Evolutionary conservation across 2,113 vertebrate species (phyloP).

Genomic region (Dryoscopus gambensis): DNA sequence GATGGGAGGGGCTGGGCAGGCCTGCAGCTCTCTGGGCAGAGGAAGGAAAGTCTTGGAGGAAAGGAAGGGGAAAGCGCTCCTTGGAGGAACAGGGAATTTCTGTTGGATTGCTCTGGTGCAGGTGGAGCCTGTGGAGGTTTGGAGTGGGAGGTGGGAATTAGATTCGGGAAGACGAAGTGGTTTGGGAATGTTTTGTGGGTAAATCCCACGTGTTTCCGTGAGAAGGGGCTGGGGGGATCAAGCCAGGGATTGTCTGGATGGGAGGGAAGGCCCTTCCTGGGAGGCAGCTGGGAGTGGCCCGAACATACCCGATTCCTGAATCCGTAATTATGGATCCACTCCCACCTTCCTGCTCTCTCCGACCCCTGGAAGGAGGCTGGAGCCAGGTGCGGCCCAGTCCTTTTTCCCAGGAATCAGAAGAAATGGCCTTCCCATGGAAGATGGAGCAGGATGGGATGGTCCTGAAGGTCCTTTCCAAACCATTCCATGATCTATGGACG

Average conservation of each 20-base stretch:
- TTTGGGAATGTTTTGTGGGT: background rate
- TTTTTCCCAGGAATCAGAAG: background rate
- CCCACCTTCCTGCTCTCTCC: background rate
- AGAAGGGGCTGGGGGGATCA: background rate
- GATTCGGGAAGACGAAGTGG: background rate
- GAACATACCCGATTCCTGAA: background rate
- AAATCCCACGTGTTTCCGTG: background rate
- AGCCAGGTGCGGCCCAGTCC: rapidly evolving
- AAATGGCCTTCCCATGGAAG: background rate
- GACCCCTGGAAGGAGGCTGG: background rate
- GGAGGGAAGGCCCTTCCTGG: background rate
- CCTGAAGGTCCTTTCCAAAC: background rate
- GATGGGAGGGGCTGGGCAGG: background rate
- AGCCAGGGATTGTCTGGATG: background rate
- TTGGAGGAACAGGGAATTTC: background rate
- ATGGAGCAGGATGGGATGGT: background rate
- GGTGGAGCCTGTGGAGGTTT: background rate
- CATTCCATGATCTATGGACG: background rate
- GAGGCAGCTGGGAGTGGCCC: background rate
- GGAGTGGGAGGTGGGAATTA: background rate
- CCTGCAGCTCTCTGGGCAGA: background rate
- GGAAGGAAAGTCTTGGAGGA: background rate
- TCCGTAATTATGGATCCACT: background rate
- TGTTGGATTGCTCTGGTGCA: background rate
- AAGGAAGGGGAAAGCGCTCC: background rate